Evolutionary conservation across 1,140 invertebrate species (phyloP), one percentile per base, ranked within the genome.

Genomic region (Leptinotarsa defecta): DNA sequence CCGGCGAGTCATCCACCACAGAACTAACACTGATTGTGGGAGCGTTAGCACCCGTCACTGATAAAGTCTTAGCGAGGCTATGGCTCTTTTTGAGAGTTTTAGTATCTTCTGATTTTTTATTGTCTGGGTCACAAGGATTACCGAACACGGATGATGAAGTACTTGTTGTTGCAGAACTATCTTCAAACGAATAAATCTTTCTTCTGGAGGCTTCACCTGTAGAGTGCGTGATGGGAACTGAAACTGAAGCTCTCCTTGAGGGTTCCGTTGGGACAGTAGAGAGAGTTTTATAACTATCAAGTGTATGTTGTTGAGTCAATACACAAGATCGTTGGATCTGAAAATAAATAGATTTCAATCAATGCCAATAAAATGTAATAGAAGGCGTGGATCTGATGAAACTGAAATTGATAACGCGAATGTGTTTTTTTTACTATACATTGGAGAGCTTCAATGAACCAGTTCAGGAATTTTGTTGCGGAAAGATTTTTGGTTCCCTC

Each of bases 21-120:
- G 91, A 91, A 85, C 90, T 92, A 43, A 93, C 91, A 84, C 91
- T 92, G 78, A 92, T 93, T 48, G 91, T 87, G n/a, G 91, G 91
- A 6, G 91, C 88, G 67, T 87, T 87, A 11, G 86, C 80, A 22
- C 52, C 82, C 81, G 34, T 80, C 52, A 84, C 84, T 62, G 84
- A 85, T 74, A 81, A 82, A 62, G 85, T 82, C 77, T 86, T 84
- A 22, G 82, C 77, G 62, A 86, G 77, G 77, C 82, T 84, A 27
- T 83, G 84, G 74, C 80, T 79, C 76, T 85, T 85, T 77, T 84
- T 85, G 17, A 84, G 81, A 71, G 80, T 80, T 82, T 82, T 75
- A 57, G 43, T 13, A 71, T 79, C 78, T 62, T 81, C 65, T 70
- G 72, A 69, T 63, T 65, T 63, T 71, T 84, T 81, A 81, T 84